Conservation (phyloP, 2,888 invertebrate species). For the Vanessa cardui region DNA sequence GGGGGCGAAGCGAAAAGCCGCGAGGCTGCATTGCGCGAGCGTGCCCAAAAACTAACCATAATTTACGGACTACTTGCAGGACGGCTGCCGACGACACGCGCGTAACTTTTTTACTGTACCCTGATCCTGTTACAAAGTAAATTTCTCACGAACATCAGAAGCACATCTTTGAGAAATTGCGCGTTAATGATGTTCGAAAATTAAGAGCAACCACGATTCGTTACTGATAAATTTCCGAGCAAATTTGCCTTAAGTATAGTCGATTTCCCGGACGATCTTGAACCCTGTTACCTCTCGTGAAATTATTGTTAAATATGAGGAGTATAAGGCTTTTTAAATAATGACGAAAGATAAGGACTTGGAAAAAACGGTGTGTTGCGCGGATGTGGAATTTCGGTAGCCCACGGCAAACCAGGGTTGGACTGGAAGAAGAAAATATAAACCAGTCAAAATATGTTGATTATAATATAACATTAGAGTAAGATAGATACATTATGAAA, state of each 20-base stretch:
- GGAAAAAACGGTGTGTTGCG: constrained; percentile 47
- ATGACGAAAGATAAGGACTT: constrained; percentile 52
- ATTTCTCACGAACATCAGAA: constrained; percentile 77
- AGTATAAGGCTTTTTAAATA: constrained; percentile 44
- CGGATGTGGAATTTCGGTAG: constrained; percentile 72
- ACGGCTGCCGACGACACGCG: constrained; percentile 76
- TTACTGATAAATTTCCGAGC: constrained; percentile 57
- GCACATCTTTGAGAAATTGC: constrained; percentile 71
- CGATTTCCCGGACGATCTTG: constrained; percentile 23
- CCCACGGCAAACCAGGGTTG: constrained; percentile 64
- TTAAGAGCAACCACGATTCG: constrained; percentile 55
- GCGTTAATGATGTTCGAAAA: constrained; percentile 70
- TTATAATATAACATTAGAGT: not conserved
- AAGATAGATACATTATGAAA: not conserved
- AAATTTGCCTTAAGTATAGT: constrained; percentile 40
- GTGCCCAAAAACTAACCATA: constrained; percentile 83
- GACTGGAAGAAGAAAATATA: constrained; percentile 38
- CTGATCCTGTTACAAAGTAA: constrained; percentile 77
- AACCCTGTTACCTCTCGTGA: constrained; percentile 30
- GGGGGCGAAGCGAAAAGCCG: constrained; percentile 70
- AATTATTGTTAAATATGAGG: constrained; percentile 30
- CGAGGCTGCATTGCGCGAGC: constrained; percentile 77
- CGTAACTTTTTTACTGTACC: constrained; percentile 65
- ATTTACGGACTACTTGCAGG: constrained; percentile 81
- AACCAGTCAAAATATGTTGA: not conserved